Conservation (phyloP, 2,113 vertebrate genomes). For the Stegastes partitus region DNA sequence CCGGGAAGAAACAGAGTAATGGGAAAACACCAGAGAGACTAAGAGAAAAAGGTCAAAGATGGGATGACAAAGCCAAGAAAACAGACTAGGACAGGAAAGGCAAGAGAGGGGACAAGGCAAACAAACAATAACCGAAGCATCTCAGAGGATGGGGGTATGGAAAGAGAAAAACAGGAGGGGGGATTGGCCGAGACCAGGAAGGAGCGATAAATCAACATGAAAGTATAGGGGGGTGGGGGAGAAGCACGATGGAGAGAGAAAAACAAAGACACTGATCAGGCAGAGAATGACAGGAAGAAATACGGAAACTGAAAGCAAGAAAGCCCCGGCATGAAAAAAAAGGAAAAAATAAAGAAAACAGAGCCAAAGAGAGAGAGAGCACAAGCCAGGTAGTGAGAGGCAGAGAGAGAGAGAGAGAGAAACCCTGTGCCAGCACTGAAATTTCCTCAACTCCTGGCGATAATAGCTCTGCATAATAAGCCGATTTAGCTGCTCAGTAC, state of each 20-base stretch:
- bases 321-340: not conserved
- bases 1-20: slow-evolving; percentile 14
- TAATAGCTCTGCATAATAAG: slow-evolving; percentile 70
- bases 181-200: slow-evolving; percentile 22
- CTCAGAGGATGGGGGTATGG: not conserved
- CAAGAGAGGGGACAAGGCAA: not conserved
- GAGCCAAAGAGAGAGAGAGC: slow-evolving; percentile 13
- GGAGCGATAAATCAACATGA: slow-evolving; percentile 14
- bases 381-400: slow-evolving; percentile 23
- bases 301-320: slow-evolving; percentile 6
- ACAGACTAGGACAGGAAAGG: not conserved
- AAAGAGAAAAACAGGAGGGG: too few species aligned
- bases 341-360: slow-evolving; percentile 5
- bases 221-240: not conserved
- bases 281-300: slow-evolving; percentile 5
- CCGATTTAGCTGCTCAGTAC: slow-evolving; percentile 64
- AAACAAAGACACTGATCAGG: not conserved
- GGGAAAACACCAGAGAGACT: slow-evolving; percentile 9
- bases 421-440: slow-evolving; percentile 56
- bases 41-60: slow-evolving; percentile 20
- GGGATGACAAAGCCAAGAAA: slow-evolving; percentile 13
- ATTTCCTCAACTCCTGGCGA: slow-evolving; percentile 58
- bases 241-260: not conserved
- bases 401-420: not conserved
- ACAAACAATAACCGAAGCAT: not conserved